Conservation (phyloP, 2,888 invertebrate species). For the Cerastis leucographa region DNA sequence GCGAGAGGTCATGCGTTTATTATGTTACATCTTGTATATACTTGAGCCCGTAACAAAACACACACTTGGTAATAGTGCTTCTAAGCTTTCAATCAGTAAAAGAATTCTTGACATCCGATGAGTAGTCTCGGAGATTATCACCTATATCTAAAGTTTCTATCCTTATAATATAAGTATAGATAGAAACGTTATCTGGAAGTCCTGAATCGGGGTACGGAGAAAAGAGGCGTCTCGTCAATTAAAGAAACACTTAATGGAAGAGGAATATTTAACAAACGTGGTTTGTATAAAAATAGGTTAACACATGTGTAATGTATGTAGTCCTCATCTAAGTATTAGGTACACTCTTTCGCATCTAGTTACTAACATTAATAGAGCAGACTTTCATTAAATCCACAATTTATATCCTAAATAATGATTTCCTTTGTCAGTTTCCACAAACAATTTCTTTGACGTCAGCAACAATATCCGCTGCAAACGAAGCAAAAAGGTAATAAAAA, state of each 20-base stretch:
- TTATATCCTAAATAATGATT: neutral
- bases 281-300: neutral
- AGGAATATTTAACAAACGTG: neutral
- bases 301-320: neutral
- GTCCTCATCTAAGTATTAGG: neutral
- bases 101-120: neutral
- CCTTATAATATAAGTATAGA: neutral
- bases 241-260: neutral
- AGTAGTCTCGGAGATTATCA: neutral
- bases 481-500: constrained; percentile 17
- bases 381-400: neutral
- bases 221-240: neutral
- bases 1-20: no score
- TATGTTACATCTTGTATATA: neutral
- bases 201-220: neutral
- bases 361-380: neutral
- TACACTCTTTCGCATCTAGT: neutral
- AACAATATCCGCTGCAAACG: constrained; percentile 15
- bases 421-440: constrained; percentile 1
- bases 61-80: neutral
- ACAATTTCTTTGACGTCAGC: constrained; percentile 22
- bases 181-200: neutral
- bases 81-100: neutral
- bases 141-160: neutral
- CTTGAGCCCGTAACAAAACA: neutral